Conservation (phyloP, 2,888 invertebrate genomes). For the Lasioglossum marginatum region DNA sequence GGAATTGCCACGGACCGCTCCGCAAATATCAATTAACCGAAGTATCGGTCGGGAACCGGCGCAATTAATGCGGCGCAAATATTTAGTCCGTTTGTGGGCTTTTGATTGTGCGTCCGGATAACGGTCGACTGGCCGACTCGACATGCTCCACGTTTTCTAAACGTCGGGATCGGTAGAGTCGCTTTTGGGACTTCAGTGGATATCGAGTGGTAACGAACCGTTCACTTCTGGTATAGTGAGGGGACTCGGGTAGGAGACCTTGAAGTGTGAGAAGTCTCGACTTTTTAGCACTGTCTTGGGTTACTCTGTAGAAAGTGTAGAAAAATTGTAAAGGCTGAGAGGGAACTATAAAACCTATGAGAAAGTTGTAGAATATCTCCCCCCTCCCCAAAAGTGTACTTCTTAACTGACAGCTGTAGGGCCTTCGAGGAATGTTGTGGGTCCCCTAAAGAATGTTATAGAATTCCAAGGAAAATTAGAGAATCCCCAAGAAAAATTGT, state of each 20-base stretch:
- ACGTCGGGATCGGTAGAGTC: not conserved
- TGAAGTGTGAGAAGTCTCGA: too few species aligned
- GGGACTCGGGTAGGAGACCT: too few species aligned
- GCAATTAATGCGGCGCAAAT: constrained; percentile 74
- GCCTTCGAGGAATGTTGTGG: too few species aligned
- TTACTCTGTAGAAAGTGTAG: not conserved
- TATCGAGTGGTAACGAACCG: not conserved
- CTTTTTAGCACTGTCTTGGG: too few species aligned
- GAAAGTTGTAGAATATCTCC: not conserved
- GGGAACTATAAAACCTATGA: not conserved
- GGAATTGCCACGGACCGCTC: constrained; percentile 70
- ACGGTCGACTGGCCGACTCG: constrained; percentile 1
- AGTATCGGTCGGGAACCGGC: constrained; percentile 67
- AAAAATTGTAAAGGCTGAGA: not conserved
- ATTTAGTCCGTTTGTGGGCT: constrained; percentile 70
- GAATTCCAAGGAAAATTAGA: too few species aligned
- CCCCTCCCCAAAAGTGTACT: too few species aligned
- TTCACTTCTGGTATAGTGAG: not conserved
- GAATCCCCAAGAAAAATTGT: too few species aligned
- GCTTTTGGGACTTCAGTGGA: not conserved
- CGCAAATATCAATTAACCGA: constrained; percentile 77
- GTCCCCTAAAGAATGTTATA: too few species aligned
- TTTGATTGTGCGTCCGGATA: constrained; percentile 32
- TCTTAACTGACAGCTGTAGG: too few species aligned
- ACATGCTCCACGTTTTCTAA: constrained; percentile 35